Base-by-base conservation (phyloP, 2,113 vertebrate genomes). In the Cyanistes caeruleus region DNA sequence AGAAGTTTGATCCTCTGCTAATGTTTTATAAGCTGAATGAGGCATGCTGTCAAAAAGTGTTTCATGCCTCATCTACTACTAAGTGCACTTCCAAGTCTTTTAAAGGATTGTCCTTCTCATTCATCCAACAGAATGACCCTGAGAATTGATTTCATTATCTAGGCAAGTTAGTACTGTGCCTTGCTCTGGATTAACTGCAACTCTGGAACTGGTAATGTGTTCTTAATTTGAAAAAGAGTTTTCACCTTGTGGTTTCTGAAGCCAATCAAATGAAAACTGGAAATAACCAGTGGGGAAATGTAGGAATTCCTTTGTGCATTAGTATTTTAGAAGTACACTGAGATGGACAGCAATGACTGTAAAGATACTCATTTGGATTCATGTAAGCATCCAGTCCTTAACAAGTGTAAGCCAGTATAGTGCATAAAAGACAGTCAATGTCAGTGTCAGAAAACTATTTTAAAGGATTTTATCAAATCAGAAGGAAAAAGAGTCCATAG, bases 1-100 rank as follows among this genome's bases (percentile, higher is more conserved):
- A 43, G 72, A 58, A 52, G 46, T 76, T 69, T 73, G 72, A 73
- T 90, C 52, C 41, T 76, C 44, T 73, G 58, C 44, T 92, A 30
- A 44, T 80, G 69, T 49, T 84, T 93, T 46, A 28, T 31, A 41
- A 62, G 41, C 77, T 78, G 88, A 87, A 58, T 72, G 56, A 79
- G 68, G 74, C 83, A 72, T 25, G 56, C 78, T 91, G 93, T 90
- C 86, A 92, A 67, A 76, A 91, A 83, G 64, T 16, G 24, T 84
- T 90, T 90, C 56, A 48, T 93, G 94, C 72, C 59, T 91, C 70
- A 82, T 81, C 70, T 94, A 62, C 89, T 78, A 53, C 68, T 73
- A 72, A 74, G 55, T 63, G 53, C 62, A 33, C 49, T 69, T 89
- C 43, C n/a, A 93, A 87, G 74, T 49, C 64, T 91, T 70, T 93